phyloP scores from a whole-genome alignment of 2,888 invertebrate genomes.

The Zelleria hepariella region DNA sequence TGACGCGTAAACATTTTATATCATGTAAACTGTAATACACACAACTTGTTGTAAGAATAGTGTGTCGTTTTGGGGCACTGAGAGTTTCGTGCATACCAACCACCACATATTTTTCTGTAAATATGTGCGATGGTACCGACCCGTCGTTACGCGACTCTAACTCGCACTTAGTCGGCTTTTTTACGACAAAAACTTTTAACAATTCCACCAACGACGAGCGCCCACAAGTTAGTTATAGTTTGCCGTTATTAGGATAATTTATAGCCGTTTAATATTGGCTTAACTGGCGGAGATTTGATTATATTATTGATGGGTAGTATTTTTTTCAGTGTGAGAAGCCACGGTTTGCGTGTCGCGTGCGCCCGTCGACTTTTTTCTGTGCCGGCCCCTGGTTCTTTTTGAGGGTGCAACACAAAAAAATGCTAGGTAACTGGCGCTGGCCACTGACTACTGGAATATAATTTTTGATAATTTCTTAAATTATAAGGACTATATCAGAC shows the following conservation, averaged over 20 bases:
- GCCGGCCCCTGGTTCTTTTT: slow-evolving; percentile 23
- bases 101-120: too few relatives aligned
- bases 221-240: slow-evolving; percentile 43
- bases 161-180: too few relatives aligned
- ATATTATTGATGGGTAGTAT: slow-evolving; percentile 53
- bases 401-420: slow-evolving; percentile 59
- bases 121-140: too few relatives aligned
- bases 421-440: slow-evolving; percentile 34
- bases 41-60: too few relatives aligned
- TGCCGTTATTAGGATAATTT: slow-evolving; percentile 67
- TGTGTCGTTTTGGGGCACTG: too few relatives aligned
- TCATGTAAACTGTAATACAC: too few relatives aligned
- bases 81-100: too few relatives aligned
- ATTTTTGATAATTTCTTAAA: slow-evolving; percentile 69
- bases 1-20: too few relatives aligned
- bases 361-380: slow-evolving; percentile 46
- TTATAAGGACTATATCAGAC: slow-evolving; percentile 59
- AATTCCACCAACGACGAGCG: slow-evolving; percentile 20
- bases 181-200: slow-evolving; percentile 2
- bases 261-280: slow-evolving; percentile 64
- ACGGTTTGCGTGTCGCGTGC: slow-evolving; percentile 66
- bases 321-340: slow-evolving; percentile 47
- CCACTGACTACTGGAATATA: slow-evolving; percentile 70
- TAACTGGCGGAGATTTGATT: slow-evolving; percentile 58
- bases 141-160: too few relatives aligned